Evolutionary conservation across 2,888 invertebrate species (phyloP).

Genomic region (Euproctis similis): DNA sequence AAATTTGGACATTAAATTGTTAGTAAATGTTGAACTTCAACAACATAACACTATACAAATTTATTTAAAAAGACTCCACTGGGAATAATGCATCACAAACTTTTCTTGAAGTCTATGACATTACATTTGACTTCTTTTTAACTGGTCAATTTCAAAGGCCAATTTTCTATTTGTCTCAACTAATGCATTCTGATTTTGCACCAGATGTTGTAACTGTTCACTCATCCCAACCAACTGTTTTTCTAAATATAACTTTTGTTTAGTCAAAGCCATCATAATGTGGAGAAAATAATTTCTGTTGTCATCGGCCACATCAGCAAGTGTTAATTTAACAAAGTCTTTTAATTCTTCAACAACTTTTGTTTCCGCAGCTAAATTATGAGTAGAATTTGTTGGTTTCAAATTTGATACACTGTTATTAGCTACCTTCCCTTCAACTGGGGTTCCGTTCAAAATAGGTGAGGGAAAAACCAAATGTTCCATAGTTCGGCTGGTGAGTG

Average conservation of each 20-base stretch:
- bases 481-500: slow-evolving; percentile 37
- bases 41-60: too few species aligned
- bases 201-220: slow-evolving; percentile 47
- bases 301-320: slow-evolving; percentile 58
- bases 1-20: too few species aligned
- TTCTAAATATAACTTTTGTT: slow-evolving; percentile 63
- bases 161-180: slow-evolving; percentile 69
- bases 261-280: slow-evolving; percentile 68
- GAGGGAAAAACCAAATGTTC: slow-evolving; percentile 49
- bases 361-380: slow-evolving; percentile 28
- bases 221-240: slow-evolving; percentile 51
- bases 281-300: slow-evolving; percentile 62
- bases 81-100: too few species aligned
- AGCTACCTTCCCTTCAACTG: slow-evolving; percentile 36
- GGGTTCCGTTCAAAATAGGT: slow-evolving; percentile 42
- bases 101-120: too few species aligned
- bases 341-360: slow-evolving; percentile 54
- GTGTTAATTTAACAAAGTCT: slow-evolving; percentile 52
- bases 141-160: slow-evolving; percentile 59
- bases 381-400: slow-evolving; percentile 27
- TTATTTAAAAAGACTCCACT: too few species aligned
- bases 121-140: slow-evolving; percentile 53
- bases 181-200: slow-evolving; percentile 55
- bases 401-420: slow-evolving; percentile 31
- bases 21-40: too few species aligned